Base-by-base conservation (phyloP, 2,888 invertebrate genomes). In the Syrista parreyssii region DNA sequence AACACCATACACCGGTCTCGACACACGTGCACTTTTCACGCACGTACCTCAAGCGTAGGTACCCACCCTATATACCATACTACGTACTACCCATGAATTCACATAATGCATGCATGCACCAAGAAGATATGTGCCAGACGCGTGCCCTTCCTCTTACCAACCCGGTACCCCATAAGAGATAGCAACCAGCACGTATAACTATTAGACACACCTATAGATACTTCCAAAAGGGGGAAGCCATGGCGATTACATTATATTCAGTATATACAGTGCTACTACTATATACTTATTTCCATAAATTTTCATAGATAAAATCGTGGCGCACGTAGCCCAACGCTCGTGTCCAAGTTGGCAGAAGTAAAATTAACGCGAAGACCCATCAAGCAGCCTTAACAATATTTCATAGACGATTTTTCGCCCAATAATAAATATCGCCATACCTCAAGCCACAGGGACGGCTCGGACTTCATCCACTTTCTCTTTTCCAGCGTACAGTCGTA, bases 211-310 rank as follows among this genome's bases (percentile, higher is more conserved):
- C 40, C 40, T 55, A 55, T 55, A 23, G 40, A 55, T 23, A 55
- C 23, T 1, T 1, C 23, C 40, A 40, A 23, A 55, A 55, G 23
- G 40, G 40, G 15, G 40, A 23, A 23, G 1, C 40, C 40, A 55
- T 55, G 23, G 40, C 23, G 40, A 55, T 55, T 55, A 55, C 4
- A 2, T 15, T 40, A 15, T 2, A 23, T 55, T 23, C 40, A 23
- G 15, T 6, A 55, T 23, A 4, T 9, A 55, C 40, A 2, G 40
- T 9, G 30, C 15, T 2, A 69, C 68, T 73, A 30, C 30, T 71
- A 75, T 15, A 68, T 40, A 36, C 75, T 33, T 75, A 80, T 80
- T 80, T 80, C 75, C 78, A 80, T 76, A 40, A 71, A 76, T 78
- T 55, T 73, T 33, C 68, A 35, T 68, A 55, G 32, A 76, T 68